These are phyloP conservation scores for Pyrrhia umbra DNA, from an alignment of 2,888 invertebrate species.

Conservation along the genomic window DNA sequence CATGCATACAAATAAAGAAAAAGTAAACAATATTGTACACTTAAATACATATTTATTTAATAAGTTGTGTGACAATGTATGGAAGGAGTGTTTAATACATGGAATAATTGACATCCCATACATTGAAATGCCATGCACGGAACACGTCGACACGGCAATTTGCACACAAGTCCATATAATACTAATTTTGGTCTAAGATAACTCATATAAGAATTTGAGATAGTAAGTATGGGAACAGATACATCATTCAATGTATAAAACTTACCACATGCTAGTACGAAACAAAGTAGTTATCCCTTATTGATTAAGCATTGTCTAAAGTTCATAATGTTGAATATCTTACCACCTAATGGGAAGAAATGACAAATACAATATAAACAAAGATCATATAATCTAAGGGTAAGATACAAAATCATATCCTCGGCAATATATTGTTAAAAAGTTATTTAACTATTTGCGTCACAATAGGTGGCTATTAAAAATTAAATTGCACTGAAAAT, in stretches of 20 bases:
- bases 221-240: constrained; percentile 42
- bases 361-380: constrained; percentile 50
- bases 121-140: constrained; percentile 68
- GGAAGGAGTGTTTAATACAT: constrained; percentile 67
- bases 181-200: constrained; percentile 72
- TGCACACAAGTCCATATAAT: constrained; percentile 64
- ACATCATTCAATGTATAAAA: constrained; percentile 36
- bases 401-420: constrained; percentile 51
- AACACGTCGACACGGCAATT: constrained; percentile 43
- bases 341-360: constrained; percentile 42
- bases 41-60: constrained; percentile 63
- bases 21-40: constrained; percentile 57
- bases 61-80: constrained; percentile 76
- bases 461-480: constrained; percentile 62
- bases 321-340: constrained; percentile 40
- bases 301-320: constrained; percentile 52
- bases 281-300: constrained; percentile 52
- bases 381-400: constrained; percentile 43
- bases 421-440: constrained; percentile 42
- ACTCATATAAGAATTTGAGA: constrained; percentile 50
- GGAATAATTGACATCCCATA: constrained; percentile 73
- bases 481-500: constrained; percentile 68
- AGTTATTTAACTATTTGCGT: constrained; percentile 54
- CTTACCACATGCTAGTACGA: constrained; percentile 39
- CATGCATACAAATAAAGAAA: constrained; percentile 36